phyloP scores from a whole-genome alignment of 1,140 invertebrate genomes.

The Batillaria attramentaria region DNA sequence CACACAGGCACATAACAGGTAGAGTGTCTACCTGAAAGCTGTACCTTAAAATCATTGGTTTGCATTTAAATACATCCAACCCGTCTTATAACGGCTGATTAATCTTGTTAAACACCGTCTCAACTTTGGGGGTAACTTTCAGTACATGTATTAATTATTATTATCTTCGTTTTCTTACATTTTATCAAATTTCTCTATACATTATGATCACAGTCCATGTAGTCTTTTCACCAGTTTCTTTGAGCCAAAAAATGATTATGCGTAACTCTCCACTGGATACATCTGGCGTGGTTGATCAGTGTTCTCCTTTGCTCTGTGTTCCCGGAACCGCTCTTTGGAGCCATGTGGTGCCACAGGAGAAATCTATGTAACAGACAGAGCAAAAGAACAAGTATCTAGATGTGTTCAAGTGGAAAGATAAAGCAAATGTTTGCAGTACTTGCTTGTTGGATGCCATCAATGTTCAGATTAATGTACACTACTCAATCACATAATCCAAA shows the following conservation, averaged over 20 bases:
- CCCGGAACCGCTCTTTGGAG: neutral
- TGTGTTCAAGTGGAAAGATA: neutral
- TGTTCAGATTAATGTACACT: neutral
- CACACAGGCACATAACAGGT: too few relatives aligned
- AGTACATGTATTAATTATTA: too few relatives aligned
- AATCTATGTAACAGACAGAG: neutral
- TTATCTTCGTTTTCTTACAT: too few relatives aligned
- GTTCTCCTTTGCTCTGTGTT: neutral
- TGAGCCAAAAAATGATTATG: neutral
- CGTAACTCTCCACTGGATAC: slow-evolving; percentile 12
- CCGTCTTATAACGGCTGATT: too few relatives aligned
- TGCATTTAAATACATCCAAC: too few relatives aligned
- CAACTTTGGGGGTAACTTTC: too few relatives aligned
- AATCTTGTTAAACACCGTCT: too few relatives aligned
- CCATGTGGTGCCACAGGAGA: slow-evolving; percentile 8
- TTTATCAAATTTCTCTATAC: too few relatives aligned
- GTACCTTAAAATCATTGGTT: too few relatives aligned
- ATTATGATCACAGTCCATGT: too few relatives aligned
- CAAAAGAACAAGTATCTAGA: neutral
- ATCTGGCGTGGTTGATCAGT: neutral
- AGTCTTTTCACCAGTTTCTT: too few relatives aligned
- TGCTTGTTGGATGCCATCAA: neutral
- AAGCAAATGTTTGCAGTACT: neutral
- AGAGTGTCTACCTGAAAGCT: too few relatives aligned
- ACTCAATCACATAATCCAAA: neutral